A percentile compares a stretch with the other conserved stretches of the same genome.
These are phyloP conservation scores for Drosophila maculinotata DNA, from an alignment of 2,888 invertebrate species.

Conservation along the genomic window DNA sequence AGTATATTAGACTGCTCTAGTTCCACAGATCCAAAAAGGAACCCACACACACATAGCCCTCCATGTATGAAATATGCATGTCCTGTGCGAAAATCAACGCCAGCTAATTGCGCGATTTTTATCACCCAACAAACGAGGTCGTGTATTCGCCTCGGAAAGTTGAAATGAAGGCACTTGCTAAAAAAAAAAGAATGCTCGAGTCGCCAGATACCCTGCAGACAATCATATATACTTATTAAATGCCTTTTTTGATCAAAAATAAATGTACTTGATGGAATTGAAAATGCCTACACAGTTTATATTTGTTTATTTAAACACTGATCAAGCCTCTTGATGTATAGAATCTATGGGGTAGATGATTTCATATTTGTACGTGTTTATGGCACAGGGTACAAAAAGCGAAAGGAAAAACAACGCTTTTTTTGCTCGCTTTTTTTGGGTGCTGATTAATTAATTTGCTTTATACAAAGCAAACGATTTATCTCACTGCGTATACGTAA, in stretches of 20 bases:
- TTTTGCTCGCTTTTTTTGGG: slow-evolving; percentile 3
- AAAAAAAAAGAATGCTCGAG: background rate
- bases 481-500: slow-evolving; percentile 53
- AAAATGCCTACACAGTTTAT: no score
- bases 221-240: background rate
- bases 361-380: no score
- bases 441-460: slow-evolving; percentile 70
- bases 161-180: background rate
- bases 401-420: background rate
- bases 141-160: slow-evolving; percentile 19
- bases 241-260: no score
- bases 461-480: slow-evolving; percentile 59
- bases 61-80: slow-evolving; percentile 56
- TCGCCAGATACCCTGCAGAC: slow-evolving; percentile 12
- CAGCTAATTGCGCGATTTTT: slow-evolving; percentile 76
- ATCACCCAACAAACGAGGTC: slow-evolving; percentile 71
- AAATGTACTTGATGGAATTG: no score
- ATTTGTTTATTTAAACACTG: no score
- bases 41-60: background rate
- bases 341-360: no score
- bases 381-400: slow-evolving; percentile 10
- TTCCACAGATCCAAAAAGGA: slow-evolving; percentile 29
- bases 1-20: slow-evolving; percentile 75
- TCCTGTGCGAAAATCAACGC: slow-evolving; percentile 79
- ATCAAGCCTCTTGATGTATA: no score